These are phyloP conservation scores for Jordanella pulchra DNA, from an alignment of 2,797 vertebrate genomes.

Conservation along the genomic window DNA sequence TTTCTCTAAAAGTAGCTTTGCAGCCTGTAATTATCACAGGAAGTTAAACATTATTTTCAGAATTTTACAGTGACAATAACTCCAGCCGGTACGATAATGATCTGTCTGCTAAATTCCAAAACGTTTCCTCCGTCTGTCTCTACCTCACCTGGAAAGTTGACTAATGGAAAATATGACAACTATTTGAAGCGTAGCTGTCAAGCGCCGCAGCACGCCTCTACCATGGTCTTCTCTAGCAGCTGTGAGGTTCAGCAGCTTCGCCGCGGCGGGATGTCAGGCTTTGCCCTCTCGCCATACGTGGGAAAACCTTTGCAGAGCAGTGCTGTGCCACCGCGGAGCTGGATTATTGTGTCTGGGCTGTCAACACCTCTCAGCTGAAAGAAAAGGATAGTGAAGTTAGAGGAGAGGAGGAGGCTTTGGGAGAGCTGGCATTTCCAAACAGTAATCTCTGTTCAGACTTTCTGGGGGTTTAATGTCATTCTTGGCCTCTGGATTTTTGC, in stretches of 20 bases:
- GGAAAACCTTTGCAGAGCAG: conserved; percentile 59
- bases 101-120: no score
- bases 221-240: conserved; percentile 23
- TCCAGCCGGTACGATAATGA: no score
- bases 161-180: conserved; percentile 51
- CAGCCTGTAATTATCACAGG: no score
- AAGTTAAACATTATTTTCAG: no score
- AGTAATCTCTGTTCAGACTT: conserved; percentile 69
- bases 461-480: conserved; percentile 69
- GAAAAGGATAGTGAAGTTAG: conserved; percentile 55
- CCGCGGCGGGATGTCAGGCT: conserved; percentile 29
- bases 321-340: conserved; percentile 51
- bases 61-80: no score
- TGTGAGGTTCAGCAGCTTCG: conserved; percentile 23
- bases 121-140: not conserved
- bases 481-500: conserved; percentile 68
- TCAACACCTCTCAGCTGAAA: conserved; percentile 71
- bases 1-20: no score
- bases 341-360: conserved; percentile 76
- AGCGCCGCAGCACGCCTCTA: conserved; percentile 28
- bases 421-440: conserved; percentile 67
- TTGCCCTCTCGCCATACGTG: conserved; percentile 57
- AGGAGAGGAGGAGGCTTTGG: conserved; percentile 15
- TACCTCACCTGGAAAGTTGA: conserved; percentile 21
- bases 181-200: conserved; percentile 44